phyloP scores from a whole-genome alignment of 2,888 invertebrate genomes.

The Linyphia triangularis region DNA sequence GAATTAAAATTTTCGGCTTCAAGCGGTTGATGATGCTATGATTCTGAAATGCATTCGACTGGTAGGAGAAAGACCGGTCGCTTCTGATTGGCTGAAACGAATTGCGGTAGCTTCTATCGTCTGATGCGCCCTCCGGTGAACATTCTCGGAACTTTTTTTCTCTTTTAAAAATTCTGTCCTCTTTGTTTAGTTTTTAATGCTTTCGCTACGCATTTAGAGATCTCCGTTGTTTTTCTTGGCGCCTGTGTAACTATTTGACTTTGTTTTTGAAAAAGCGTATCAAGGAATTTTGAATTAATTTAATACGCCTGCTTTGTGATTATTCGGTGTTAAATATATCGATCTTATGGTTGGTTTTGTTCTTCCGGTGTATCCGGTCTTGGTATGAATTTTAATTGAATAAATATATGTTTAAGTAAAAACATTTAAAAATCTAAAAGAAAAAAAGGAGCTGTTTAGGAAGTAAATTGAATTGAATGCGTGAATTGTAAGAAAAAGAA shows the following conservation, averaged over 20 bases:
- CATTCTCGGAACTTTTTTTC: slow-evolving; percentile 40
- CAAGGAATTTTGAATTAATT: slow-evolving; percentile 1
- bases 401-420: no score
- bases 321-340: background rate
- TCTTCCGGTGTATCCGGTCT: background rate
- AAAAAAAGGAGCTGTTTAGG: no score
- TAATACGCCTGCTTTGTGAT: background rate
- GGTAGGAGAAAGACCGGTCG: slow-evolving; percentile 62
- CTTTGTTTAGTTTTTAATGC: background rate
- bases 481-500: no score
- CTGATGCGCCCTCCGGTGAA: slow-evolving; percentile 71
- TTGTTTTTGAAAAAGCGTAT: background rate
- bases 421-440: no score
- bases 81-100: slow-evolving; percentile 64
- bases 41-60: slow-evolving; percentile 55
- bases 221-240: background rate
- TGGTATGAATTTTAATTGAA: no score
- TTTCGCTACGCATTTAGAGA: background rate
- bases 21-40: slow-evolving; percentile 24
- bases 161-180: background rate
- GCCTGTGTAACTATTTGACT: slow-evolving; percentile 18
- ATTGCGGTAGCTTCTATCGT: slow-evolving; percentile 72
- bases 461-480: no score
- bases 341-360: background rate
- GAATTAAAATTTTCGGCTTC: slow-evolving; percentile 18